Evolutionary conservation across 2,888 invertebrate genomes (phyloP), one percentile per base, ranked within the genome.

Genomic region (Hypomecis punctinalis): DNA sequence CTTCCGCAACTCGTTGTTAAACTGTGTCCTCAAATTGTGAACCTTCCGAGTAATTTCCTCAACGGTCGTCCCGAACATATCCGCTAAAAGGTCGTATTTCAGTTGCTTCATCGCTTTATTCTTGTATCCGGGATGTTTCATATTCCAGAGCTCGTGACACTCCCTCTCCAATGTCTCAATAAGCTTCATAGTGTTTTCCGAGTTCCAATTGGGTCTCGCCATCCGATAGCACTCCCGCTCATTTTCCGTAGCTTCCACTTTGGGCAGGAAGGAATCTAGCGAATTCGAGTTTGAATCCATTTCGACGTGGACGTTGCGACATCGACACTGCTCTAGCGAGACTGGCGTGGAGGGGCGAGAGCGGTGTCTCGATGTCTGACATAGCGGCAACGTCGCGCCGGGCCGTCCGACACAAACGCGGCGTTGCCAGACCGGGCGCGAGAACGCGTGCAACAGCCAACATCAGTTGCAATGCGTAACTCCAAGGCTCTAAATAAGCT

Each of bases 291-390:
- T 87, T 54, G 85, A 85, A 81, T 90, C 88, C 91, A 91, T 91
- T 68, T 71, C 73, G 69, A 72, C 69, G 71, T 76, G 47, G 9
- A 77, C 88, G 89, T 84, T 75, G 75, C 78, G 75, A 76, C 79
- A 78, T 81, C 76, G 74, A 76, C 79, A 75, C 78, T 81, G 88
- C 88, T 91, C 90, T 91, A 90, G 90, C 88, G 90, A 91, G 89
- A 91, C 91, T 91, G 89, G 84, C 83, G 80, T 78, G 78, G 69
- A 69, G 83, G 81, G 80, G 79, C 79, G 88, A 86, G 84, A 86
- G 80, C 84, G 85, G 85, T 88, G 88, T 88, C 88, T 10, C 40
- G 52, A 40, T 52, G 52, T 52, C 52, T 72, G 72, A 66, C 83
- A 78, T 77, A 84, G 77, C 81, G 89, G 88, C 91, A 90, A 89